Base-by-base conservation (phyloP, 2,797 vertebrate genomes). In the Scarus forsteni region DNA sequence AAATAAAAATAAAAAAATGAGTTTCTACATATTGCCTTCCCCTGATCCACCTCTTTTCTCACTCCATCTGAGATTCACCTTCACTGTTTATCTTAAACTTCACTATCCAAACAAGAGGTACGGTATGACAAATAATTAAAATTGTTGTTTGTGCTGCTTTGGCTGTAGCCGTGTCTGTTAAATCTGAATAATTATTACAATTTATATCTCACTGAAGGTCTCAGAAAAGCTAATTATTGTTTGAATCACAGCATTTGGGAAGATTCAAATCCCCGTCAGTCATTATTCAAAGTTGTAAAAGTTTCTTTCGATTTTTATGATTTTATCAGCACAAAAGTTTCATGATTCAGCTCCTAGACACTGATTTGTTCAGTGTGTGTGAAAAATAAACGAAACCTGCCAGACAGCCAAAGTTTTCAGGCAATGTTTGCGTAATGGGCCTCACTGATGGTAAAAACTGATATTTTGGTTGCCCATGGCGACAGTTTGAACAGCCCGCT, bases 401-500 rank as follows among this genome's bases (percentile, higher is more conserved):
- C 48, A 49, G 16, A 19, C 48, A 49, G 48, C 16, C 48, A 49
- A 49, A 19, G 48, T 49, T 49, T 49, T 49, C n/a, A 19, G 48
- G 48, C 48, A 18, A 16, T 49, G 16, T 49, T 18, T 49, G 18
- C 16, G 48, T 49, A 19, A 49, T 18, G 9, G 48, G 19, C 48
- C 19, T 49, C 48, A 49, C 48, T 18, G 48, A 19, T 9, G n/a
- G 16, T 18, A 49, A 49, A 27, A 49, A 49, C 16, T 19, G 48
- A 49, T 18, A 49, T 49, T 49, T 10, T 49, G 8, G 48, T 49
- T 49, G 48, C 48, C 16, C 16, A 49, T 49, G 8, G 48, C 48
- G 48, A 49, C 48, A 49, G 48, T 49, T 49, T 49, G 48, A 49
- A 49, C 48, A 49, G 16, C 19, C 48, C 48, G 19, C 16, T n/a